Evolutionary conservation across 2,797 vertebrate genomes (phyloP).

Genomic region (Notolepis coatsorum): DNA sequence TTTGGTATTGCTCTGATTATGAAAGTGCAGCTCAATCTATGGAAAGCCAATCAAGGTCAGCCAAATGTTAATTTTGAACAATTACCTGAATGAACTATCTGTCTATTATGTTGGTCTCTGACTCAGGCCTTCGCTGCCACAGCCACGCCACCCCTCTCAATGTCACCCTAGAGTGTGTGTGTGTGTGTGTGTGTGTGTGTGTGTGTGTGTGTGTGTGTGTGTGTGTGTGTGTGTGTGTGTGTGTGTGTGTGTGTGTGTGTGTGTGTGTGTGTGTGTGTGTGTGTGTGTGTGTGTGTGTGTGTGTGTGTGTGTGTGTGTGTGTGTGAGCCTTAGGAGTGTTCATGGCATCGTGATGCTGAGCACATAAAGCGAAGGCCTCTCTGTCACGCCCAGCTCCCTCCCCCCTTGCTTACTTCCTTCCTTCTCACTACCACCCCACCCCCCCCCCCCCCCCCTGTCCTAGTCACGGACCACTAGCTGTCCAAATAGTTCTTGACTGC

Average conservation of each 20-base stretch:
- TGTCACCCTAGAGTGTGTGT: conserved; percentile 40
- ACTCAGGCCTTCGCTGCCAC: conserved; percentile 45
- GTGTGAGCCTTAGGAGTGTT: neutral
- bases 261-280: conserved; percentile 13
- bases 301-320: neutral
- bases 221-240: conserved; percentile 3
- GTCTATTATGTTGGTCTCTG: conserved; percentile 27
- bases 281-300: neutral
- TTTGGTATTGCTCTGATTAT: conserved; percentile 9
- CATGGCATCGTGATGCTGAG: neutral
- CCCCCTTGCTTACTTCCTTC: neutral
- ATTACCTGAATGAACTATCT: neutral
- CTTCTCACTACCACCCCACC: no score
- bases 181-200: neutral
- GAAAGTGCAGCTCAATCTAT: conserved; percentile 13
- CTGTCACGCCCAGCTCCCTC: neutral
- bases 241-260: conserved; percentile 7
- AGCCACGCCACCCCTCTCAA: conserved; percentile 9
- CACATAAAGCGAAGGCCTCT: conserved; percentile 30
- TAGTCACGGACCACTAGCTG: conserved; percentile 20
- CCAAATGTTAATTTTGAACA: conserved; percentile 17
- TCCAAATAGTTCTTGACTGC: conserved; percentile 30
- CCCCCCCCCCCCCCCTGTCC: neutral
- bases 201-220: neutral
- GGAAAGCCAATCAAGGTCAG: conserved; percentile 29